These are phyloP conservation scores for Drosophila affinis DNA, from an alignment of 2,888 invertebrate genomes.

Conservation along the genomic window DNA sequence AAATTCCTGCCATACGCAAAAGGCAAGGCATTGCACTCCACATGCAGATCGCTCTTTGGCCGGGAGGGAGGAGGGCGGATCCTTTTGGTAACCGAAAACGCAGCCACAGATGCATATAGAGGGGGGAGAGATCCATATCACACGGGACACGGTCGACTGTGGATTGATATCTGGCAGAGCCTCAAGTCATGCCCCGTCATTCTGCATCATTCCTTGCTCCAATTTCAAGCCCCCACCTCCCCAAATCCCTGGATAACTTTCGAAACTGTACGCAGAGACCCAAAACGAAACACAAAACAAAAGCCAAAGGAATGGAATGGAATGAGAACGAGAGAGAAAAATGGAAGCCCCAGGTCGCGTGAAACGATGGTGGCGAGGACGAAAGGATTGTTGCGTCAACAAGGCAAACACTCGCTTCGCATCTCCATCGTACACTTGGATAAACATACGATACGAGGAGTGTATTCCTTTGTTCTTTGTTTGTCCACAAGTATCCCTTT, in stretches of 20 bases:
- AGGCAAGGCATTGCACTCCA: background rate
- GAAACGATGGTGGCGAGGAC: slow-evolving; percentile 64
- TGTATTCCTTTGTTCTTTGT: slow-evolving; percentile 22
- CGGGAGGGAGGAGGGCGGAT: background rate
- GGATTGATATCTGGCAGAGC: background rate
- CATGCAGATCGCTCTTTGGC: background rate
- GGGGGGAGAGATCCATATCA: background rate
- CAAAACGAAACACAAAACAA: slow-evolving; percentile 16
- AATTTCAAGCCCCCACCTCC: slow-evolving; percentile 12
- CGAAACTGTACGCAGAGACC: slow-evolving; percentile 59
- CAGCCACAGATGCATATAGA: background rate
- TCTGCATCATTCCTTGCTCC: slow-evolving; percentile 24
- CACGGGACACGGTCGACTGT: background rate
- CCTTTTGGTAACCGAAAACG: background rate
- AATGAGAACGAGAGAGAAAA: slow-evolving; percentile 1
- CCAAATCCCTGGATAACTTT: slow-evolving; percentile 27
- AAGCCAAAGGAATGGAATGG: slow-evolving; percentile 16
- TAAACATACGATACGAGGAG: slow-evolving; percentile 49
- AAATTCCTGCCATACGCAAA: slow-evolving; percentile 26
- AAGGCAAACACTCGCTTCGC: slow-evolving; percentile 37
- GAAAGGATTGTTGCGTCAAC: slow-evolving; percentile 71
- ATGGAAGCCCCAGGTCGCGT: slow-evolving; percentile 16
- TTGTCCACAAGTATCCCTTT: slow-evolving; percentile 68
- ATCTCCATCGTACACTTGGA: slow-evolving; percentile 34
- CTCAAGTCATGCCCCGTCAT: background rate